phyloP scores from a whole-genome alignment of 2,113 vertebrate genomes.

The Onychorhynchus coronatus region DNA sequence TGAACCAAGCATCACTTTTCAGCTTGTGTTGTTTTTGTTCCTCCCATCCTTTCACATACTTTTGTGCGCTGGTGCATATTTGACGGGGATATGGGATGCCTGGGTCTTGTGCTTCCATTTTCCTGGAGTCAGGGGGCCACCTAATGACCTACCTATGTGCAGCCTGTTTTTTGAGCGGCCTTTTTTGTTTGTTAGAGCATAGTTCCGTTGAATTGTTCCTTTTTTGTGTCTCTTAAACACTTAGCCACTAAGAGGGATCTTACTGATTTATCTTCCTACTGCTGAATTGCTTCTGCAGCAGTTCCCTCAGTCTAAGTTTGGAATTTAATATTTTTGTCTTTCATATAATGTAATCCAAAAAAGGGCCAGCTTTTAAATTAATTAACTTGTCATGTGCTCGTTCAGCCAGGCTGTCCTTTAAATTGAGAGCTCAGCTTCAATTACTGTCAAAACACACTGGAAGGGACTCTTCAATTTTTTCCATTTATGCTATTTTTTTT shows the following conservation, averaged over 20 bases:
- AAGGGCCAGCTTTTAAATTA: not conserved
- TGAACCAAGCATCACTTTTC: not conserved
- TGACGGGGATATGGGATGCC: not conserved
- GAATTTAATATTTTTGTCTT: not conserved
- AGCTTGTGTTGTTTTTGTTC: not conserved
- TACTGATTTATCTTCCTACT: not conserved
- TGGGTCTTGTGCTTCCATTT: not conserved
- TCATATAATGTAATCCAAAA: not conserved
- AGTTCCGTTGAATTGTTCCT: not conserved
- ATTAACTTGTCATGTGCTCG: not conserved
- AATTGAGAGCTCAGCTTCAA: not conserved
- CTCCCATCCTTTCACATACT: not conserved
- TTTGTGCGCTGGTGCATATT: not conserved
- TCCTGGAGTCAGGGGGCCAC: constrained; percentile 48
- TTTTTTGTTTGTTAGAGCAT: not conserved
- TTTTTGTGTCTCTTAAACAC: not conserved
- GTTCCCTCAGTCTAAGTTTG: not conserved
- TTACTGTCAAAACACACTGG: not conserved
- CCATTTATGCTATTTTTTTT: not conserved
- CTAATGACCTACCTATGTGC: not conserved
- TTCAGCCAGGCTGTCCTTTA: constrained; percentile 18
- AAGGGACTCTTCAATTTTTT: not conserved
- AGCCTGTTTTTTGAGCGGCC: not conserved
- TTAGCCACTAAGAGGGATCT: not conserved
- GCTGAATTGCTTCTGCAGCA: not conserved